Percentiles rank a stretch among this genome's conserved stretches.
phyloP scores from a whole-genome alignment of 2,888 invertebrate species.

The Caenorhabditis zanzibari region DNA sequence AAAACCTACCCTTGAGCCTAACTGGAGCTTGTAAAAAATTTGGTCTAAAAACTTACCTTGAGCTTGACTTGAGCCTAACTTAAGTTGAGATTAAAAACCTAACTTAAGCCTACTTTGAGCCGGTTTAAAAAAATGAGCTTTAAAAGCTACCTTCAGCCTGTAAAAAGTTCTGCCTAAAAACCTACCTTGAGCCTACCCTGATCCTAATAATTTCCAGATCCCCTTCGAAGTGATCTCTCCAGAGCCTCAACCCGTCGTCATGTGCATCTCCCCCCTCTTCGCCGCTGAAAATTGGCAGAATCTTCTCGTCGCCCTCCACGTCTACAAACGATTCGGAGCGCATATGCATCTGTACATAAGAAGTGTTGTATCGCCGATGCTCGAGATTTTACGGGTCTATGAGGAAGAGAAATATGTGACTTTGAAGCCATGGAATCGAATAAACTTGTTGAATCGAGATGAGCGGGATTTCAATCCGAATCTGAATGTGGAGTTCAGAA shows the following conservation, averaged over 20 bases:
- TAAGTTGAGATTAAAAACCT: too few relatives aligned
- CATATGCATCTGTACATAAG: conserved; percentile 71
- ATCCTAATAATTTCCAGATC: conserved; percentile 69
- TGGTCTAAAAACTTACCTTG: too few relatives aligned
- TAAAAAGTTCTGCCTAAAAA: too few relatives aligned
- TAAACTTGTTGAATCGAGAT: conserved; percentile 58
- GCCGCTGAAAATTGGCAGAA: conserved; percentile 72
- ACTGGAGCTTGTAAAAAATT: too few relatives aligned
- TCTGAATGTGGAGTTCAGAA: conserved; percentile 73
- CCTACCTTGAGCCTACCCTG: too few relatives aligned
- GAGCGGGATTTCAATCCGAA: conserved; percentile 71
- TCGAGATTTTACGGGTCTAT: conserved; percentile 65
- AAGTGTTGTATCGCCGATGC: conserved; percentile 69
- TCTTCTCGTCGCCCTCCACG: conserved; percentile 66
- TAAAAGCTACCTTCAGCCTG: too few relatives aligned
- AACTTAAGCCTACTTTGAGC: too few relatives aligned
- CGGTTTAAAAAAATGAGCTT: too few relatives aligned
- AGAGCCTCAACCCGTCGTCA: conserved; percentile 59
- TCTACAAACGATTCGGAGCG: conserved; percentile 68
- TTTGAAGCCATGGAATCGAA: conserved; percentile 67
- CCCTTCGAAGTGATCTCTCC: conserved; percentile 60
- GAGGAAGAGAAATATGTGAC: conserved; percentile 66
- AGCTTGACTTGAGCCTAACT: too few relatives aligned
- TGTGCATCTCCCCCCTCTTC: conserved; percentile 72
- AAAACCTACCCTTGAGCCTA: too few relatives aligned